A percentile compares a stretch with the other conserved stretches of the same genome.
These are phyloP conservation scores for Microcebus ravelobensis DNA, from an alignment of 2,113 vertebrate genomes.

Conservation along the genomic window DNA sequence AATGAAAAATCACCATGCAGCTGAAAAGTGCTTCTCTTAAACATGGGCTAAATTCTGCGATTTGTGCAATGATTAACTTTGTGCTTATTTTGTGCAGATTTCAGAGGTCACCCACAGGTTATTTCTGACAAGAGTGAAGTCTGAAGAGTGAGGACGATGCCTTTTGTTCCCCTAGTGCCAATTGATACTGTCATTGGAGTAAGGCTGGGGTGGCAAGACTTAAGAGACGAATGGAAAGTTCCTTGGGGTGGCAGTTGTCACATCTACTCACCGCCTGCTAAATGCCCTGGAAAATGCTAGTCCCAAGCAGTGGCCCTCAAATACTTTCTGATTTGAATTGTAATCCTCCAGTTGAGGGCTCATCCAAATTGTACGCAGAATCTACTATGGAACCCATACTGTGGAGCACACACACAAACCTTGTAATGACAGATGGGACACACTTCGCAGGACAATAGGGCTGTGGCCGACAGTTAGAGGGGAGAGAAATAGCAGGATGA, in stretches of 20 bases:
- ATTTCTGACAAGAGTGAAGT: conserved; percentile 39
- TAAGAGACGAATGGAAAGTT: not conserved
- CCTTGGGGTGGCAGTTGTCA: not conserved
- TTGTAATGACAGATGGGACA: not conserved
- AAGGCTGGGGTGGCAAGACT: not conserved
- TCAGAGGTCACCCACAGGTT: not conserved
- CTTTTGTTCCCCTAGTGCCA: not conserved
- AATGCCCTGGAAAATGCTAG: not conserved
- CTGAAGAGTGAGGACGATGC: not conserved
- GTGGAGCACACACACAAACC: not conserved
- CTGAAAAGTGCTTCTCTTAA: conserved; percentile 44
- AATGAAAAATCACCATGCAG: conserved; percentile 52
- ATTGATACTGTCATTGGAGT: not conserved
- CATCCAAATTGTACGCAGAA: not conserved
- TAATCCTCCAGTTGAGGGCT: not conserved
- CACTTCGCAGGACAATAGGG: not conserved
- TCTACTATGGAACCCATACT: too few relatives aligned
- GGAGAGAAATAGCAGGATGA: not conserved
- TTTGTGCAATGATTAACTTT: conserved; percentile 48
- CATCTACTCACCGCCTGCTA: fast-evolving
- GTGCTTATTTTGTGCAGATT: conserved; percentile 30
- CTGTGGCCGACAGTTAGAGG: not conserved
- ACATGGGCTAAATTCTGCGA: conserved; percentile 30
- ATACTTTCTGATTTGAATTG: not conserved
- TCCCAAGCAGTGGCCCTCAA: not conserved